phyloP scores from a whole-genome alignment of 2,113 vertebrate species.

The Eolophus roseicapilla region DNA sequence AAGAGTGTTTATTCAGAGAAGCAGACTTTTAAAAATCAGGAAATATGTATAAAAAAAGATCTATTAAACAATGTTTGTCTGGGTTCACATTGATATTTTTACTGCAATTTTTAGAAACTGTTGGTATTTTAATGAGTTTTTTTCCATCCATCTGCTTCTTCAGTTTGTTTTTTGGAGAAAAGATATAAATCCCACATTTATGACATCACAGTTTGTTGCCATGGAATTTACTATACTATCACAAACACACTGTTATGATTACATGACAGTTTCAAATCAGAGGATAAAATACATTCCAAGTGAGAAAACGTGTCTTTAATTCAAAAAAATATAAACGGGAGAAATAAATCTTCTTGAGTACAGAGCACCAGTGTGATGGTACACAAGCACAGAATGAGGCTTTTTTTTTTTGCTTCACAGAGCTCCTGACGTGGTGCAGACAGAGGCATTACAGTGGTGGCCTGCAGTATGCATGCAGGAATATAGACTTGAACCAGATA shows the following conservation, averaged over 20 bases:
- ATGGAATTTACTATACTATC: slow-evolving; percentile 30
- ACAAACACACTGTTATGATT: slow-evolving; percentile 2
- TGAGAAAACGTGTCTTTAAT: not conserved
- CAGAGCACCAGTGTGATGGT: not conserved
- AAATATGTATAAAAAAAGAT: slow-evolving; percentile 40
- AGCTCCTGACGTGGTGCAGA: not conserved
- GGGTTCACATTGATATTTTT: slow-evolving; percentile 30
- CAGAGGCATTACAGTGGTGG: not conserved
- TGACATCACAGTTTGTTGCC: slow-evolving; percentile 52
- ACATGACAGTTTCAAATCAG: not conserved
- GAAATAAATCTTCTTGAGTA: slow-evolving; percentile 4
- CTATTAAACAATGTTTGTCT: slow-evolving; percentile 40
- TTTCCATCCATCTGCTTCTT: slow-evolving; percentile 5
- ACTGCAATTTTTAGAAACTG: slow-evolving; percentile 6
- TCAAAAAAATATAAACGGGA: not conserved
- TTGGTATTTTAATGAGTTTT: slow-evolving; percentile 28
- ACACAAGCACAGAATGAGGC: not conserved
- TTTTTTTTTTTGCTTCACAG: not conserved
- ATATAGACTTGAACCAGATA: not conserved
- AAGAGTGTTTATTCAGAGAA: not conserved
- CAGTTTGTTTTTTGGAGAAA: slow-evolving; percentile 31
- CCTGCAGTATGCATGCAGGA: not conserved
- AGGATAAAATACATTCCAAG: not conserved
- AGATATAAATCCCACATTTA: slow-evolving; percentile 37
- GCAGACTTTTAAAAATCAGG: slow-evolving; percentile 41